Percentiles rank a stretch among this genome's conserved stretches.
phyloP scores from a whole-genome alignment of 2,113 vertebrate species.

The Todiramphus saurophagus region DNA sequence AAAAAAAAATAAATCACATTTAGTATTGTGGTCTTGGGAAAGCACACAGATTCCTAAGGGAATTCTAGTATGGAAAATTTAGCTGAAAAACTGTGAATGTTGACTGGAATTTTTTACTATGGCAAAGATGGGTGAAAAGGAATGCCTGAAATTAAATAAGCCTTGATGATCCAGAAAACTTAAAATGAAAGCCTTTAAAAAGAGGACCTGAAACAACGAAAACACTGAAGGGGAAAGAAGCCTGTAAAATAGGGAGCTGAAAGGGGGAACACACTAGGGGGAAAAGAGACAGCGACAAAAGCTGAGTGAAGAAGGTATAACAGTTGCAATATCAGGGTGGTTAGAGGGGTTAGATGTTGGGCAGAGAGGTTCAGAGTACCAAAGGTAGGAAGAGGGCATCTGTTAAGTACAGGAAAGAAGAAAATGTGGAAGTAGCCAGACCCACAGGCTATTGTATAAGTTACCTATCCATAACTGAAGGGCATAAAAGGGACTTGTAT shows the following conservation, averaged over 20 bases:
- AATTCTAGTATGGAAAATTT: not conserved
- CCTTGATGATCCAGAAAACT: not conserved
- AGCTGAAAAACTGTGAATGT: not conserved
- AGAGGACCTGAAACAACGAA: not conserved
- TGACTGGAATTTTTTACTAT: not conserved
- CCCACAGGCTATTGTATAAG: not conserved
- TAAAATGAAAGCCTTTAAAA: not conserved
- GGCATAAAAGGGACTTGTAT: not conserved
- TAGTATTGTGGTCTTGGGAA: not conserved
- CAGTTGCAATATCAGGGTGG: not conserved
- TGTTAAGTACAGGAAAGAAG: not conserved
- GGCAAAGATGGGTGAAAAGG: not conserved
- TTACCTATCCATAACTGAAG: not conserved
- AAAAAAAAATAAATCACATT: rapidly evolving
- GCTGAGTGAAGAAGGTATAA: not conserved
- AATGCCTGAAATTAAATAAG: not conserved
- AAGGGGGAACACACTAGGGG: not conserved
- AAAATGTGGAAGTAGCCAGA: not conserved
- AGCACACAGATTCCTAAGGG: not conserved
- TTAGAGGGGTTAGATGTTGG: not conserved
- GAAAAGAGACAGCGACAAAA: not conserved
- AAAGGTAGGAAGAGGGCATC: not conserved
- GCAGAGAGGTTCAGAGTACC: not conserved
- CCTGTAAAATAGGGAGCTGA: not conserved
- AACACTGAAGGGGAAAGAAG: not conserved